Conservation (phyloP, 2,888 invertebrate genomes). For the Drepanosiphum platanoidis region DNA sequence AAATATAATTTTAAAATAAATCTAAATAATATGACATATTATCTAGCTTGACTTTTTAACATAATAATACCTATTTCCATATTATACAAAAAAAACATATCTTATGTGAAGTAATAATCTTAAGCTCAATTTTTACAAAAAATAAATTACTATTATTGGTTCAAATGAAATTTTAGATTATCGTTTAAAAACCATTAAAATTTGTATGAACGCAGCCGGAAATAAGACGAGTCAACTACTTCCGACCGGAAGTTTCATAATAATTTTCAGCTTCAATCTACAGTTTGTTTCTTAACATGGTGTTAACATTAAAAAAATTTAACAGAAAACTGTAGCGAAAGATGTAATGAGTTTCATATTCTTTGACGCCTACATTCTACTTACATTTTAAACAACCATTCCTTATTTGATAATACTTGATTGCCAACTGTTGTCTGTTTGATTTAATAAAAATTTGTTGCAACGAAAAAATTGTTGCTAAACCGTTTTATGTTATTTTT, state of each 20-base stretch:
- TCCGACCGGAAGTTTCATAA: not conserved
- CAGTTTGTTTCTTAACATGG: not conserved
- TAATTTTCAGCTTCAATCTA: not conserved
- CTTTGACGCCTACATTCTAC: constrained; percentile 47
- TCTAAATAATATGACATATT: too few relatives aligned
- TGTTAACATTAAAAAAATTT: not conserved
- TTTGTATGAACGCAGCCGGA: not conserved
- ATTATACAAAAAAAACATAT: too few relatives aligned
- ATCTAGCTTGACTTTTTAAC: too few relatives aligned
- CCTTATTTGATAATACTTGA: constrained; percentile 2
- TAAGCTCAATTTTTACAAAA: not conserved
- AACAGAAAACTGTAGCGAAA: not conserved
- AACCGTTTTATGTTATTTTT: not conserved
- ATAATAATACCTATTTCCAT: too few relatives aligned
- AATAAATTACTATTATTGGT: not conserved
- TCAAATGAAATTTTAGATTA: not conserved
- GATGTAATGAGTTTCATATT: not conserved
- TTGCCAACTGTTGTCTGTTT: not conserved
- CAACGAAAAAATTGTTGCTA: not conserved
- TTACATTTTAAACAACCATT: not conserved
- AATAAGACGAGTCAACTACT: constrained; percentile 30
- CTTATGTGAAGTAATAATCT: too few relatives aligned
- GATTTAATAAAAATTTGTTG: not conserved
- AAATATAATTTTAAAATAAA: too few relatives aligned
- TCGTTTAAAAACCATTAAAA: constrained; percentile 5